phyloP scores from a whole-genome alignment of 2,888 invertebrate genomes.

The Lycocerus yunnanus region DNA sequence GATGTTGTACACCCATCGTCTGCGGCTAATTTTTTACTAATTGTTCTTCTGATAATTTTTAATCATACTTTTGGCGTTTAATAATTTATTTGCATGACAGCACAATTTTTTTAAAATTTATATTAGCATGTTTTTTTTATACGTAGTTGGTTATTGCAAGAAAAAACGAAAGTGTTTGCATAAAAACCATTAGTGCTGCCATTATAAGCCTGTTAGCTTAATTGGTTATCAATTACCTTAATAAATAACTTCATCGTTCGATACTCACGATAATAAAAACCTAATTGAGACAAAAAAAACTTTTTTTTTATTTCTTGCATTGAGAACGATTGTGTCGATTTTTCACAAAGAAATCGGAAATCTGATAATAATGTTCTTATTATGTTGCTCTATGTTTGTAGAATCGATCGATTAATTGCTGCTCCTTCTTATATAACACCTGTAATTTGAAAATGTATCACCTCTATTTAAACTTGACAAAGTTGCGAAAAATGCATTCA shows the following conservation, averaged over 20 bases:
- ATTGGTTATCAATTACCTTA: not conserved
- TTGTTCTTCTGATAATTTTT: not conserved
- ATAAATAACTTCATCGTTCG: not conserved
- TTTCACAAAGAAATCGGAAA: not conserved
- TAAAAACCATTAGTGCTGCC: not conserved
- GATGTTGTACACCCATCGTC: not conserved
- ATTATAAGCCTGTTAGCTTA: not conserved
- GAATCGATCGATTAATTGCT: not conserved
- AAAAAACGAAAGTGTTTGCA: not conserved
- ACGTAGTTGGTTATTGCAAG: not conserved
- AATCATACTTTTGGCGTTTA: not conserved
- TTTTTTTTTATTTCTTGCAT: not conserved
- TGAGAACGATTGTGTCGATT: not conserved
- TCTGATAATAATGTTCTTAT: not conserved
- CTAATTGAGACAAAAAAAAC: not conserved
- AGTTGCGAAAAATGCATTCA: not conserved
- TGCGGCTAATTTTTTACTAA: not conserved
- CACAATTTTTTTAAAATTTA: not conserved
- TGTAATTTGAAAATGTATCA: not conserved
- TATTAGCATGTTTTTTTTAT: not conserved
- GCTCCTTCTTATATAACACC: not conserved
- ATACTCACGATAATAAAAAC: not conserved
- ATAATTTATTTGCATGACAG: not conserved
- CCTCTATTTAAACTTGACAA: not conserved
- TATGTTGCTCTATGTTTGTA: not conserved